phyloP scores from a whole-genome alignment of 2,113 vertebrate genomes.

The Chauna torquata region DNA sequence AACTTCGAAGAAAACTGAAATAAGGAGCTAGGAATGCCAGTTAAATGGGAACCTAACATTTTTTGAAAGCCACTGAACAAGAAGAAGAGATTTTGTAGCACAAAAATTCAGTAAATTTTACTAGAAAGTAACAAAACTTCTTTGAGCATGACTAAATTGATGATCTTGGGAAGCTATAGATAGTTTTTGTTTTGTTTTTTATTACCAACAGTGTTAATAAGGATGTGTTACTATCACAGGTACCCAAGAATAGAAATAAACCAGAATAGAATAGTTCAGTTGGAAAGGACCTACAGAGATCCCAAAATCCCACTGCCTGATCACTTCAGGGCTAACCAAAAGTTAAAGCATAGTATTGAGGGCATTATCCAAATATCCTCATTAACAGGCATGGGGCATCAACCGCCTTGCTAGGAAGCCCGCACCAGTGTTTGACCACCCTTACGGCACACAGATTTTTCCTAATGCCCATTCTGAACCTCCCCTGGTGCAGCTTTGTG shows the following conservation, averaged over 20 bases:
- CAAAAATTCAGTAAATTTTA: not conserved
- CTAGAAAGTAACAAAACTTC: not conserved
- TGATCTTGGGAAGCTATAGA: not conserved
- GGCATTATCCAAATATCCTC: not conserved
- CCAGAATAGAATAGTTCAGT: not conserved
- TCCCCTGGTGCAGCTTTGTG: not conserved
- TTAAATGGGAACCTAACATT: not conserved
- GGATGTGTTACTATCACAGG: not conserved
- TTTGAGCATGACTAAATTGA: not conserved
- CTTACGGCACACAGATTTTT: not conserved
- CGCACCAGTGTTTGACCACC: not conserved
- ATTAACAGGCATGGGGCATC: not conserved
- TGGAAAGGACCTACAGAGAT: not conserved
- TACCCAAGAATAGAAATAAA: not conserved
- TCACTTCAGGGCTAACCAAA: not conserved
- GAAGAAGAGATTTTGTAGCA: not conserved
- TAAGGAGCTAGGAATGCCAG: not conserved
- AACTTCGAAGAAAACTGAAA: not conserved
- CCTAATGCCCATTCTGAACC: not conserved
- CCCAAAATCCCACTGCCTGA: not conserved
- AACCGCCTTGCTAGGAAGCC: not conserved
- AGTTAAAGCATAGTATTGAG: not conserved
- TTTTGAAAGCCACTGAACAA: not conserved
- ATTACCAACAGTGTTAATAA: not conserved
- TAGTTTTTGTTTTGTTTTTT: accelerated